phyloP scores from a whole-genome alignment of 2,113 vertebrate species.

The Equus quagga region DNA sequence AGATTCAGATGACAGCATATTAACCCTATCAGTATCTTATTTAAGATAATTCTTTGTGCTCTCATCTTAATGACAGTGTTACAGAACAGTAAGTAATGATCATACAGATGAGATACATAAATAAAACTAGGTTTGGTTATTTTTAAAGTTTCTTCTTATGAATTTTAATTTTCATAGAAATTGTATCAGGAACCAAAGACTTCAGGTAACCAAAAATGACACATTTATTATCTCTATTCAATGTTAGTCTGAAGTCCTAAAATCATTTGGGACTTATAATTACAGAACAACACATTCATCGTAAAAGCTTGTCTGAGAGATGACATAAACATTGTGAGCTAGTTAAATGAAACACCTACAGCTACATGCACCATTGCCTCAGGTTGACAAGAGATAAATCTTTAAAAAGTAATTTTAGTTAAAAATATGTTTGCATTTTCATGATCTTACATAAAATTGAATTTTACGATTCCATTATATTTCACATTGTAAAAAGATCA shows the following conservation, averaged over 20 bases:
- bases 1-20: neutral
- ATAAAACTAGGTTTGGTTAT: neutral
- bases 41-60: neutral
- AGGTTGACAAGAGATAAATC: neutral
- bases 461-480: neutral
- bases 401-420: neutral
- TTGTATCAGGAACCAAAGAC: neutral
- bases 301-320: neutral
- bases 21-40: neutral
- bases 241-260: neutral
- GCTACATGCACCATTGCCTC: neutral
- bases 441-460: neutral
- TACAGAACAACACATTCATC: neutral
- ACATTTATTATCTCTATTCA: neutral
- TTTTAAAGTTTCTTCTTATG: neutral
- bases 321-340: neutral
- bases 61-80: neutral
- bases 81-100: neutral
- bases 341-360: neutral
- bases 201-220: neutral
- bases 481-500: neutral
- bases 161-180: neutral
- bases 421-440: neutral
- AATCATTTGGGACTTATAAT: neutral
- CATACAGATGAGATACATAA: neutral